phyloP scores from a whole-genome alignment of 2,888 invertebrate genomes.

The Agelastica alni region DNA sequence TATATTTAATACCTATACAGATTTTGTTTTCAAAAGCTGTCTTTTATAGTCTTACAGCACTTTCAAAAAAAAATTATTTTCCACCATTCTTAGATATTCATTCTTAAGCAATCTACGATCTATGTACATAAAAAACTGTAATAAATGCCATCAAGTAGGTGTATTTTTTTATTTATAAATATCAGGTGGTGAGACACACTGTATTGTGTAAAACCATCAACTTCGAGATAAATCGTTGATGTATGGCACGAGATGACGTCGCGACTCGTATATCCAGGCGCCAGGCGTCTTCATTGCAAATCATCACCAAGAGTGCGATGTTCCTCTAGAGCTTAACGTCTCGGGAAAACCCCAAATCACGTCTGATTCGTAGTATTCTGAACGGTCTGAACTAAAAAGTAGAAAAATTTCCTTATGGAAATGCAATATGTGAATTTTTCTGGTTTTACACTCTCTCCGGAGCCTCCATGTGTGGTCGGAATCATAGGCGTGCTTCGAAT shows the following conservation, averaged over 20 bases:
- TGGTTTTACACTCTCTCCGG: slow-evolving; percentile 23
- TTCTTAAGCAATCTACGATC: no score
- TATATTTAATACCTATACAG: no score
- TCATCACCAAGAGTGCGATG: slow-evolving; percentile 28
- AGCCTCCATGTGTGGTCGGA: slow-evolving; percentile 12
- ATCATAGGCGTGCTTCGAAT: not conserved
- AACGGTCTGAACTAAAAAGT: slow-evolving; percentile 21
- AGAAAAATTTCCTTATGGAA: slow-evolving; percentile 29
- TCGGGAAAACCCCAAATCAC: slow-evolving; percentile 32
- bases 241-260: slow-evolving; percentile 25
- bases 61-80: no score
- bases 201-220: slow-evolving; percentile 25
- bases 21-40: no score
- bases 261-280: slow-evolving; percentile 30
- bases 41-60: no score
- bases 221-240: slow-evolving; percentile 27
- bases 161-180: no score
- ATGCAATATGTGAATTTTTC: slow-evolving; percentile 27
- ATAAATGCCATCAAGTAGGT: no score
- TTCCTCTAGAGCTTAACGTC: slow-evolving; percentile 26
- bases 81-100: no score
- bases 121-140: no score
- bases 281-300: slow-evolving; percentile 30
- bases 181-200: no score
- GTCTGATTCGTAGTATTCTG: slow-evolving; percentile 17